A percentile compares a stretch with the other conserved stretches of the same genome.
Evolutionary conservation across 2,113 vertebrate species (phyloP).

Genomic region (Malurus elegans): DNA sequence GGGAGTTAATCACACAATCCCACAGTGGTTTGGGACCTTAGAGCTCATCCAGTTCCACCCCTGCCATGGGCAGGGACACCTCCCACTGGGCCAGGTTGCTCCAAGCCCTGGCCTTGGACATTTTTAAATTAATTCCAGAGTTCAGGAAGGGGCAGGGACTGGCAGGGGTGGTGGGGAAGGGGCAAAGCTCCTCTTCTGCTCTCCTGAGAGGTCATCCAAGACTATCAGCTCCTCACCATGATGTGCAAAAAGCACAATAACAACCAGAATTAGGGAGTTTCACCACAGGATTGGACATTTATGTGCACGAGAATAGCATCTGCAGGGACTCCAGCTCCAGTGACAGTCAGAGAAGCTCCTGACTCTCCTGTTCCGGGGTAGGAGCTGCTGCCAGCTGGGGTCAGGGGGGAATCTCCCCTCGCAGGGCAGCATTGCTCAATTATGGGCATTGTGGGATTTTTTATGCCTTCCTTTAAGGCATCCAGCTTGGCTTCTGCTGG

Average conservation of each 20-base stretch:
- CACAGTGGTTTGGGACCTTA: neutral
- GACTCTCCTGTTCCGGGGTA: conserved; percentile 6
- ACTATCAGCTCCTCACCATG: neutral
- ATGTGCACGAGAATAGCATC: neutral
- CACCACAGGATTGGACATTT: neutral
- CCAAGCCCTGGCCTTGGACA: neutral
- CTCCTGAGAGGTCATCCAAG: neutral
- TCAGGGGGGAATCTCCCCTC: conserved; percentile 3
- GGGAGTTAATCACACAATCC: neutral
- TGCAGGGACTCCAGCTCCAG: neutral
- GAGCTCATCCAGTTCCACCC: neutral
- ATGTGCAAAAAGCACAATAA: neutral
- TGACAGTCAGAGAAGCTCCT: conserved; percentile 28
- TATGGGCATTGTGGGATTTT: conserved; percentile 45
- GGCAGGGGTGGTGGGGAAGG: neutral
- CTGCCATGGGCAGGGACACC: neutral
- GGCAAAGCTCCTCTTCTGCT: neutral
- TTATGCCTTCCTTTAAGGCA: conserved; percentile 55
- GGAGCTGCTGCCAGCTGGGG: conserved; percentile 31
- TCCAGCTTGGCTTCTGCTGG: neutral
- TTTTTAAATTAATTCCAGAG: neutral
- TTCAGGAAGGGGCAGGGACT: neutral
- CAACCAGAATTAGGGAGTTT: neutral
- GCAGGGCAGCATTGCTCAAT: neutral
- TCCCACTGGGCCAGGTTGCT: neutral